Evolutionary conservation across 2,113 vertebrate species (phyloP).

Genomic region (Pseudopodoces humilis): DNA sequence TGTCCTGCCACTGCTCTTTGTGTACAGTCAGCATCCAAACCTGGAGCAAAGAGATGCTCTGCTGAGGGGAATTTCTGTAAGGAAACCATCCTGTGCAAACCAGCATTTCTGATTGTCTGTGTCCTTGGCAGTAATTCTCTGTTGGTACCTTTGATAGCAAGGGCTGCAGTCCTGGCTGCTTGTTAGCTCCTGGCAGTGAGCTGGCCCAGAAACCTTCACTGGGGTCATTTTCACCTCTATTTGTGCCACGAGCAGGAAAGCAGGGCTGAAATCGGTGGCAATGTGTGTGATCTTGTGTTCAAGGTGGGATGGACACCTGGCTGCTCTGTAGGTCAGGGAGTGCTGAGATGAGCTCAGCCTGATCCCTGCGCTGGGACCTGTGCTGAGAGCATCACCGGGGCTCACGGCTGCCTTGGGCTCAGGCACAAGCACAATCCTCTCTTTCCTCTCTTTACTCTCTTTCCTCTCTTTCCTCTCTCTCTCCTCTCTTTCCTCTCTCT

Average conservation of each 20-base stretch:
- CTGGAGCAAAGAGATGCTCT: not conserved
- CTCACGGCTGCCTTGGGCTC: not conserved
- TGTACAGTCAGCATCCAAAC: not conserved
- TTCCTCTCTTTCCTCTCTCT: no score
- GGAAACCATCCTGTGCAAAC: not conserved
- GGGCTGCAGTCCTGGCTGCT: no score
- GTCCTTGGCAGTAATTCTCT: not conserved
- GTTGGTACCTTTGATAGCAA: not conserved
- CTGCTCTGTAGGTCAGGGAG: not conserved
- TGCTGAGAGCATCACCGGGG: not conserved
- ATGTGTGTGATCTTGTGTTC: not conserved
- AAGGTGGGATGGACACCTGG: not conserved
- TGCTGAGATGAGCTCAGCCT: no score
- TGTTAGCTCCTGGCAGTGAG: not conserved
- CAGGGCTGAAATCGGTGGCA: not conserved
- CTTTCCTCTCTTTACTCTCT: no score
- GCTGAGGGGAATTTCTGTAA: not conserved
- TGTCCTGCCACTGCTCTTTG: not conserved
- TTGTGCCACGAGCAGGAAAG: not conserved
- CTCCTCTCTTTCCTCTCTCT: no score
- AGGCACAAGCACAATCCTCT: not conserved
- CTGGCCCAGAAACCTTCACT: not conserved
- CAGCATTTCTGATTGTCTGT: not conserved
- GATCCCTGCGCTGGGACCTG: not conserved
- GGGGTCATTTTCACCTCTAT: not conserved